phyloP scores from a whole-genome alignment of 2,113 vertebrate species.

The Lepisosteus osseus region DNA sequence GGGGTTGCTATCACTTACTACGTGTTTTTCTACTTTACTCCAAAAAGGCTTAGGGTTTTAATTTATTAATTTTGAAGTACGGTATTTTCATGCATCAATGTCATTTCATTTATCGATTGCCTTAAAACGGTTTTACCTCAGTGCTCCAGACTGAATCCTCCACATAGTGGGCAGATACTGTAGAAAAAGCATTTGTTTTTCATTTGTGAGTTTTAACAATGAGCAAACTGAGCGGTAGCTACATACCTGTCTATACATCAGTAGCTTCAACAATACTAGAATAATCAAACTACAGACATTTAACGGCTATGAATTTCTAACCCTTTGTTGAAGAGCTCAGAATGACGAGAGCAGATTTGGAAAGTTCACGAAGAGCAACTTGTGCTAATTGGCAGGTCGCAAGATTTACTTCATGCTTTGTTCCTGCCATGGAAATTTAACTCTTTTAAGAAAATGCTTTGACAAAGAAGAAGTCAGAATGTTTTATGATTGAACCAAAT shows the following conservation, averaged over 20 bases:
- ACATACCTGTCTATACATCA: slow-evolving; percentile 11
- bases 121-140: background rate
- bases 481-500: too few relatives aligned
- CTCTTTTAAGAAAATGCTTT: slow-evolving; percentile 2
- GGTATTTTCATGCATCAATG: background rate
- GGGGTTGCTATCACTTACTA: background rate
- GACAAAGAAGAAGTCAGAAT: background rate
- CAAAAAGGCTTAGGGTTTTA: background rate
- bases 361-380: slow-evolving; percentile 13
- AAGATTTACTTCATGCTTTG: background rate
- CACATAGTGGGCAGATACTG: too few relatives aligned
- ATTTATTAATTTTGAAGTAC: slow-evolving; percentile 12
- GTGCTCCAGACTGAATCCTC: too few relatives aligned
- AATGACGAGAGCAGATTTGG: slow-evolving; percentile 19
- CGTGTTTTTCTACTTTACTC: slow-evolving; percentile 10
- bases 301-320: slow-evolving; percentile 27
- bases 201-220: slow-evolving; percentile 28
- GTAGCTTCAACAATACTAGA: slow-evolving; percentile 3
- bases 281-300: background rate
- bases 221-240: slow-evolving; percentile 26
- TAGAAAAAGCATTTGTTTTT: slow-evolving; percentile 16
- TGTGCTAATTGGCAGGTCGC: background rate
- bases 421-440: background rate
- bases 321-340: slow-evolving; percentile 11
- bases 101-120: too few relatives aligned